Evolutionary conservation across 2,888 invertebrate genomes (phyloP), one percentile per base, ranked within the genome.

Genomic region (Drosophila meridionalis): DNA sequence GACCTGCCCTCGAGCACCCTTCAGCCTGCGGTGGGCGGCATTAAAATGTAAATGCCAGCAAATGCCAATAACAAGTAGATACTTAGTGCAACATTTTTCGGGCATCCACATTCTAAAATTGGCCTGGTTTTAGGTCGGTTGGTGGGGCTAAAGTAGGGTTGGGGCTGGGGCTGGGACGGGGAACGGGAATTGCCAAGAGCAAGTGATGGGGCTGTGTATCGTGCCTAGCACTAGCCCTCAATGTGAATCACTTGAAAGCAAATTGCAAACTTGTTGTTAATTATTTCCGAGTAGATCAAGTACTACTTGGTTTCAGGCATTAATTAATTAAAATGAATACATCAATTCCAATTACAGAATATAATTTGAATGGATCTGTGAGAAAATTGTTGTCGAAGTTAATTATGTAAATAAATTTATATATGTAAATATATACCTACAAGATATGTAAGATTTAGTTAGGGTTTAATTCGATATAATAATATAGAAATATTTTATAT

Each of bases 31-130:
- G 67, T 64, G 73, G 76, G 69, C 47, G 68, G 74, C 68, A 85
- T 85, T 87, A 78, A 84, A 84, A 83, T 87, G 87, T 77, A 80
- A 80, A 81, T 76, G 79, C 81, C 79, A 83, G 87, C 75, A 80
- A 80, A 81, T 76, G 79, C 81, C 79, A 83, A 83, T 82, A 82
- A 82, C 75, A 67, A 83, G 73, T 69, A 70, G 75, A 81, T 78
- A 62, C 85, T 73, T 73, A 76, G n/a, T 73, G 69, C 66, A 71
- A 73, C 62, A 79, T 79, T 79, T 69, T 75, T 71, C n/a, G 78
- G 70, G 40, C 53, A 63, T 30, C 42, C 59, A 60, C 30, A 34
- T 52, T 43, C 50, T 6, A 32, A 60, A 60, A 48, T 48, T 60
- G 38, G 48, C 11, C n/a, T 43, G 47, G 36, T 32, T 42, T 56